phyloP scores from a whole-genome alignment of 2,888 invertebrate genomes.

The Dasysyrphus tricinctus region DNA sequence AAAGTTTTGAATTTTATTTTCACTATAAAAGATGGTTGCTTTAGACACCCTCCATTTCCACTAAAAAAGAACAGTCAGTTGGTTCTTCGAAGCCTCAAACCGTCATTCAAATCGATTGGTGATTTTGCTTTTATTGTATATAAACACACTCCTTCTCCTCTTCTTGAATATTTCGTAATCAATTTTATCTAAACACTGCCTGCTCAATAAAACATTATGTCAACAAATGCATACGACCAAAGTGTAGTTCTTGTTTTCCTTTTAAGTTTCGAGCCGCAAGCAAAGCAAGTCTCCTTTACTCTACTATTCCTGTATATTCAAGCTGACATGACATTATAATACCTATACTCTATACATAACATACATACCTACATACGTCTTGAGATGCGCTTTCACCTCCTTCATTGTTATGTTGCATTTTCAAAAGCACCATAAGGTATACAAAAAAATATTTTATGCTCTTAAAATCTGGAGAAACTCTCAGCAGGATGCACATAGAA shows the following conservation, averaged over 20 bases:
- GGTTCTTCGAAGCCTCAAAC: too few relatives aligned
- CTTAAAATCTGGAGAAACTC: conserved; percentile 27
- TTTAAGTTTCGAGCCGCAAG: not conserved
- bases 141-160: too few relatives aligned
- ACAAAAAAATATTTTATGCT: conserved; percentile 11
- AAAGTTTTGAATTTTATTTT: too few relatives aligned
- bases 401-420: conserved; percentile 57
- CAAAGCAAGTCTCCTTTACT: too few relatives aligned
- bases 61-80: too few relatives aligned
- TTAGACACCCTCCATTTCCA: too few relatives aligned
- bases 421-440: conserved; percentile 28
- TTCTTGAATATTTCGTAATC: too few relatives aligned
- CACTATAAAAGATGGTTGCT: too few relatives aligned
- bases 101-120: too few relatives aligned
- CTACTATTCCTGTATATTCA: not conserved
- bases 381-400: conserved; percentile 51
- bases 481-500: conserved; percentile 26
- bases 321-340: not conserved
- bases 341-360: not conserved
- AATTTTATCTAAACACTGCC: too few relatives aligned
- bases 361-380: not conserved
- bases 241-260: not conserved
- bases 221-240: not conserved
- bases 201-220: not conserved
- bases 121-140: too few relatives aligned